A percentile compares a stretch with the other conserved stretches of the same genome.
Conservation (phyloP, 1,140 invertebrate genomes). For the Hypsibius dujardini region DNA sequence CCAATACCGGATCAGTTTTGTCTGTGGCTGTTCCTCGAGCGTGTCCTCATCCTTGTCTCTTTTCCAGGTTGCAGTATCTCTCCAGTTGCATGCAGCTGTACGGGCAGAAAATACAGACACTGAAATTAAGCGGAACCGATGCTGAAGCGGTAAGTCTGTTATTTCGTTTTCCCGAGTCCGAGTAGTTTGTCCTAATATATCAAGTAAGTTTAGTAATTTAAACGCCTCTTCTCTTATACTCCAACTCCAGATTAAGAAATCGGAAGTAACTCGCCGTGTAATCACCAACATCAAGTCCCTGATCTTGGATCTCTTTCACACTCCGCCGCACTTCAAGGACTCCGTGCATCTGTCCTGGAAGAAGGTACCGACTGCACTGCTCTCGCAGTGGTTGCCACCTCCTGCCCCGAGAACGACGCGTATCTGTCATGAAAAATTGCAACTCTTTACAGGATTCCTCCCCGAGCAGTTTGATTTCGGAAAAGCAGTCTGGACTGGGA, state of each 20-base stretch:
- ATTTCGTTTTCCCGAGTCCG: too few relatives aligned
- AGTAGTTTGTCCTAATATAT: too few relatives aligned
- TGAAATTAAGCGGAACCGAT: neutral
- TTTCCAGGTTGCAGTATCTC: constrained; percentile 60
- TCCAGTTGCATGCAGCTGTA: constrained; percentile 76
- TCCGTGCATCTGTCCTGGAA: constrained; percentile 70
- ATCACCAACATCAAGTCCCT: constrained; percentile 79
- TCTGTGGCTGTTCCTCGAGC: neutral
- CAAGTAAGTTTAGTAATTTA: too few relatives aligned
- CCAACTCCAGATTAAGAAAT: neutral
- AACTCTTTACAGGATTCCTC: too few relatives aligned
- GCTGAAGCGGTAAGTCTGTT: neutral
- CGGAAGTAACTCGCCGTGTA: constrained; percentile 32
- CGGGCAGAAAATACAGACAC: constrained; percentile 47
- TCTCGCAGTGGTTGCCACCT: too few relatives aligned
- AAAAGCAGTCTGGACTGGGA: too few relatives aligned
- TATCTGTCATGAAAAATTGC: too few relatives aligned
- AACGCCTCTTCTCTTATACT: neutral
- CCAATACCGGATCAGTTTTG: too few relatives aligned
- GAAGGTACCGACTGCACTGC: constrained; percentile 19
- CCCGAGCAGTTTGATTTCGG: too few relatives aligned
- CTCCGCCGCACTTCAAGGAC: constrained; percentile 75
- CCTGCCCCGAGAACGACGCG: too few relatives aligned
- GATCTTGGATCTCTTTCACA: constrained; percentile 84
- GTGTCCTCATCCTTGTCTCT: neutral